phyloP scores from a whole-genome alignment of 1,140 invertebrate genomes.

The Drosophila chauvacae region DNA sequence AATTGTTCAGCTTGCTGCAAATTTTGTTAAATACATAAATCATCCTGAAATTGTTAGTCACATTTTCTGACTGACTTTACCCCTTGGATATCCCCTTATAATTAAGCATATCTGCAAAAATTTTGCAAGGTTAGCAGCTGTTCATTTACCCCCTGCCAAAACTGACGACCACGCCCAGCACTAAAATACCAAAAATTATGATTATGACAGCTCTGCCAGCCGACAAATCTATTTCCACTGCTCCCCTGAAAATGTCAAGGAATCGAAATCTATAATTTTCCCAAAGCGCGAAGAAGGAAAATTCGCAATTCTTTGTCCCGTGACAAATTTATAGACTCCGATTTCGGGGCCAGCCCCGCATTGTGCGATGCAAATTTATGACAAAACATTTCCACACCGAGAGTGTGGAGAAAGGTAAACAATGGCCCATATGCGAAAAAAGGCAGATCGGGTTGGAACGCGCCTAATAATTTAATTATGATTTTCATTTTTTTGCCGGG shows the following conservation, averaged over 20 bases:
- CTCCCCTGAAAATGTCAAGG: slow-evolving; percentile 22
- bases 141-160: slow-evolving; percentile 60
- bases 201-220: slow-evolving; percentile 68
- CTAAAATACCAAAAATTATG: slow-evolving; percentile 73
- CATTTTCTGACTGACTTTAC: background rate
- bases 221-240: slow-evolving; percentile 37
- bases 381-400: slow-evolving; percentile 68
- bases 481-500: slow-evolving; percentile 49
- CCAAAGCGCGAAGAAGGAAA: slow-evolving; percentile 42
- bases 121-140: slow-evolving; percentile 57
- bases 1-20: background rate
- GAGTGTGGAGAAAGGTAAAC: slow-evolving; percentile 72
- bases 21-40: background rate
- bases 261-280: slow-evolving; percentile 68
- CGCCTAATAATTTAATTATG: slow-evolving; percentile 80
- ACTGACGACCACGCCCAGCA: slow-evolving; percentile 58
- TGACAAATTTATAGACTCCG: slow-evolving; percentile 61
- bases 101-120: slow-evolving; percentile 43
- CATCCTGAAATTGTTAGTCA: background rate
- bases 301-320: slow-evolving; percentile 29
- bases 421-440: slow-evolving; percentile 37
- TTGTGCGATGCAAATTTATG: slow-evolving; percentile 80
- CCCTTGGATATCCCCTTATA: slow-evolving; percentile 1
- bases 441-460: slow-evolving; percentile 57
- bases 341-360: slow-evolving; percentile 32